These are phyloP conservation scores for Campylomormyrus tamandua DNA, from an alignment of 2,113 vertebrate genomes.

Conservation along the genomic window DNA sequence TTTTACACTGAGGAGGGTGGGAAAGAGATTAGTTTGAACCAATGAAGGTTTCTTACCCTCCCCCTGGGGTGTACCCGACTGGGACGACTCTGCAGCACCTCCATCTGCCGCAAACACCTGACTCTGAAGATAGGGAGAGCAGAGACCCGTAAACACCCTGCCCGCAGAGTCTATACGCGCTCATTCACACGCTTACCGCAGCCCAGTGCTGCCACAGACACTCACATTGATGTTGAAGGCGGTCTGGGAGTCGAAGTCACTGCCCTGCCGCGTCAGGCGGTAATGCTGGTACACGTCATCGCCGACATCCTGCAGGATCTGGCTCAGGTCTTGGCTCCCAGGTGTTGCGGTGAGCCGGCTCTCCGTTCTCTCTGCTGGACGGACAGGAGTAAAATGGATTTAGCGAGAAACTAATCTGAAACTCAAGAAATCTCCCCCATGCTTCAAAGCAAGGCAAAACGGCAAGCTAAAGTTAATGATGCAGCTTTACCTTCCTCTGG, in stretches of 20 bases:
- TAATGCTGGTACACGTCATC: conserved; percentile 91
- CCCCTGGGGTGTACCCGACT: conserved; percentile 79
- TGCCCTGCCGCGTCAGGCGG: conserved; percentile 78
- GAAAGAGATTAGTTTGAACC: background rate
- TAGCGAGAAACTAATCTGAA: background rate
- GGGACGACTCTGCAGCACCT: conserved; percentile 68
- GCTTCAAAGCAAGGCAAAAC: background rate
- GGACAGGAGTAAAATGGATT: background rate
- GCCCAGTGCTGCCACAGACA: background rate
- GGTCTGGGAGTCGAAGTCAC: conserved; percentile 82
- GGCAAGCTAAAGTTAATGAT: background rate
- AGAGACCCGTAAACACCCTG: background rate
- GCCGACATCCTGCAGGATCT: conserved; percentile 83
- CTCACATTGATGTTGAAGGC: conserved; percentile 86
- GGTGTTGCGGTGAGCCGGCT: conserved; percentile 60
- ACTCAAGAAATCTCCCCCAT: background rate
- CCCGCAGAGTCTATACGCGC: background rate
- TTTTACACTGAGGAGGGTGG: background rate
- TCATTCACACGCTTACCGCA: background rate
- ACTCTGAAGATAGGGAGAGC: conserved; percentile 50
- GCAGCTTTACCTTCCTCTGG: conserved; percentile 75
- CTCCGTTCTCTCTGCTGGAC: conserved; percentile 72
- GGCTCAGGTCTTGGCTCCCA: conserved; percentile 78
- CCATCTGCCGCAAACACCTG: conserved; percentile 86
- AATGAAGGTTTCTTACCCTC: conserved; percentile 61